phyloP scores from a whole-genome alignment of 2,113 vertebrate genomes.

The Hiodon alosoides region DNA sequence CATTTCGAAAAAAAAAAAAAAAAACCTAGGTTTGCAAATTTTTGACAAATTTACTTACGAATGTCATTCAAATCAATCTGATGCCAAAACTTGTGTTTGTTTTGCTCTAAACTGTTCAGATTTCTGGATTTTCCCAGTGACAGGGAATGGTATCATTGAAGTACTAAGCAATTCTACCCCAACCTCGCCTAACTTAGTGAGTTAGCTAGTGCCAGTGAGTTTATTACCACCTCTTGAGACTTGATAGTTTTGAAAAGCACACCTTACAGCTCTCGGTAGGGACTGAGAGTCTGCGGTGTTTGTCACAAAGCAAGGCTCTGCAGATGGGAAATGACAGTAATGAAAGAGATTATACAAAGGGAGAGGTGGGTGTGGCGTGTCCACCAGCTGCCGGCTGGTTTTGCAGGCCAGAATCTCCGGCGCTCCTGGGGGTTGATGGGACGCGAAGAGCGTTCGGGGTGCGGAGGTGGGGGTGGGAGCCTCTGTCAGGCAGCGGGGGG shows the following conservation, averaged over 20 bases:
- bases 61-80: too few species aligned
- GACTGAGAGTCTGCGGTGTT: too few species aligned
- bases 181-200: too few species aligned
- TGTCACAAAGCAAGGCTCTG: too few species aligned
- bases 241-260: too few species aligned
- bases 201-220: too few species aligned
- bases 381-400: not conserved
- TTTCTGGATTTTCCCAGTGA: not conserved
- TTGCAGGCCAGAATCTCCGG: not conserved
- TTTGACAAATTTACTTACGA: too few species aligned
- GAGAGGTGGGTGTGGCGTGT: not conserved
- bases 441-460: not conserved
- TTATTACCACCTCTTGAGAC: too few species aligned
- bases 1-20: too few species aligned
- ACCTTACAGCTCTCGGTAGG: too few species aligned
- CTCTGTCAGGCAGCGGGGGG: not conserved
- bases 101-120: not conserved
- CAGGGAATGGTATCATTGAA: not conserved
- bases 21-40: too few species aligned
- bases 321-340: not conserved
- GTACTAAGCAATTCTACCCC: too few species aligned
- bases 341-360: not conserved
- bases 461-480: not conserved
- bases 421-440: not conserved
- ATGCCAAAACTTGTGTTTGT: not conserved